Conservation (phyloP, 1,140 invertebrate genomes). For the Bombyx mori region ASM3026992v2 NC_085111.1:11287001-11287500, state of each 20-base stretch:
- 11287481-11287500: slow-evolving; percentile 7
- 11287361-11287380: slow-evolving; percentile 9
- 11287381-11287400: slow-evolving; percentile 10
- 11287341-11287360: slow-evolving; percentile 1
- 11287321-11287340: slow-evolving; percentile 14
- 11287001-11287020: slow-evolving; percentile 10
- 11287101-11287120: no score
- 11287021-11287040: slow-evolving; percentile 8
- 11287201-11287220: no score
- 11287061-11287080: neutral
- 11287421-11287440: slow-evolving; percentile 21
- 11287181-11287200: no score
- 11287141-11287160: no score
- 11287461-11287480: slow-evolving; percentile 11
- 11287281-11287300: slow-evolving; percentile 8
- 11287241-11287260: no score
- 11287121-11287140: no score
- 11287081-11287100: no score
- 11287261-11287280: neutral
- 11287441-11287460: slow-evolving; percentile 16
- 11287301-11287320: slow-evolving; percentile 10
- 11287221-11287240: no score
- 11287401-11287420: slow-evolving; percentile 12
- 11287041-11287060: neutral
- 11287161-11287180: no score